These are phyloP conservation scores for Drosophila lacteicornis DNA, from an alignment of 1,140 invertebrate genomes.

Conservation along the genomic window DNA sequence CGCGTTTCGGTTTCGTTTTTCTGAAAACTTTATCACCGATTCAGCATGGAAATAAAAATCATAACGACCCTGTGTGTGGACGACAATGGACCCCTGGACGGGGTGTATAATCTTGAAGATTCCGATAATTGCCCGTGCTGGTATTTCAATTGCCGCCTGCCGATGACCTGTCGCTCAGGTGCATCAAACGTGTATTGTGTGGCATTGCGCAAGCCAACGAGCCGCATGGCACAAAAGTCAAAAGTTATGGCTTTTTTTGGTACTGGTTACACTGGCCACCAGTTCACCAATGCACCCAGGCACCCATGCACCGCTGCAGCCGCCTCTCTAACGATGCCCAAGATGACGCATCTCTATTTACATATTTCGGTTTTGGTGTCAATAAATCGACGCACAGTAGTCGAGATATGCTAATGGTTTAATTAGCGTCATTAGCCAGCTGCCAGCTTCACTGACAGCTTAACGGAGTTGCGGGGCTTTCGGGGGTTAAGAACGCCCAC, in stretches of 20 bases:
- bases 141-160: constrained; percentile 59
- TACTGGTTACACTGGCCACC: constrained; percentile 12
- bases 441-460: not conserved
- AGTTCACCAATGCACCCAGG: constrained; percentile 24
- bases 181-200: constrained; percentile 67
- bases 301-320: constrained; percentile 15
- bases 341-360: constrained; percentile 75
- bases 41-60: constrained; percentile 46
- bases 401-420: constrained; percentile 58
- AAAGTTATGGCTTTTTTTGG: constrained; percentile 67
- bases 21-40: constrained; percentile 58
- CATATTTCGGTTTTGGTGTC: constrained; percentile 65
- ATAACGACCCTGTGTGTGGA: constrained; percentile 29
- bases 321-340: constrained; percentile 35
- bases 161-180: constrained; percentile 61
- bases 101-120: constrained; percentile 1
- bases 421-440: constrained; percentile 56
- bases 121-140: constrained; percentile 24
- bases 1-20: constrained; percentile 48
- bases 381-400: constrained; percentile 60
- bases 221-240: constrained; percentile 62
- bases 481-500: not conserved
- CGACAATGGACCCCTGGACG: constrained; percentile 20
- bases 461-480: not conserved
- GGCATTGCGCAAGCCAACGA: constrained; percentile 49